A percentile compares a stretch with the other conserved stretches of the same genome.
Evolutionary conservation across 2,888 invertebrate genomes (phyloP).

Genomic region (Empis stercorea): DNA sequence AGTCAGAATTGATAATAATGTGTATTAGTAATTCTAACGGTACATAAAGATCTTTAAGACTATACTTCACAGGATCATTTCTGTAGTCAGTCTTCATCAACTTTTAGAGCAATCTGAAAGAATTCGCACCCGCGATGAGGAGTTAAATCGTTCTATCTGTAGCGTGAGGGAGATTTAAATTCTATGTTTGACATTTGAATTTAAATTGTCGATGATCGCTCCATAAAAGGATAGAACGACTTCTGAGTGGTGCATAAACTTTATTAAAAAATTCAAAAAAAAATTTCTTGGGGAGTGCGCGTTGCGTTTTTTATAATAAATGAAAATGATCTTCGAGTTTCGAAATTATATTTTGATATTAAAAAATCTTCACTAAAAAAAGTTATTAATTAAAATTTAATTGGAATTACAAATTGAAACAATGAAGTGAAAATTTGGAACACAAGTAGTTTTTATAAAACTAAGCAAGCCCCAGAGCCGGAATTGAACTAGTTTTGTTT

Average conservation of each 20-base stretch:
- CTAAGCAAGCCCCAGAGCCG: too few relatives aligned
- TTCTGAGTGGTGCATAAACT: slow-evolving; percentile 23
- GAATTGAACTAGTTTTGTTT: too few relatives aligned
- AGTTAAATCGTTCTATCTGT: slow-evolving; percentile 39
- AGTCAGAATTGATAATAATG: neutral
- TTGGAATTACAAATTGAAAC: too few relatives aligned
- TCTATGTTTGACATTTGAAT: slow-evolving; percentile 9
- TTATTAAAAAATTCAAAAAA: neutral
- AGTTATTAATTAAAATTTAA: too few relatives aligned
- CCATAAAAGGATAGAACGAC: slow-evolving; percentile 20
- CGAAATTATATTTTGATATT: too few relatives aligned
- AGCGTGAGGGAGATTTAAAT: slow-evolving; percentile 37
- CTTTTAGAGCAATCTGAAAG: slow-evolving; percentile 40
- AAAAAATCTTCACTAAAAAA: too few relatives aligned
- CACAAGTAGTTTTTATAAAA: too few relatives aligned
- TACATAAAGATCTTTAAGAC: slow-evolving; percentile 23
- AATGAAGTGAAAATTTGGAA: too few relatives aligned
- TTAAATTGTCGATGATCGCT: slow-evolving; percentile 30
- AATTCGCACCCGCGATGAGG: slow-evolving; percentile 44
- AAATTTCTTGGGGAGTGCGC: too few relatives aligned
- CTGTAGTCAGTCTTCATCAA: slow-evolving; percentile 49
- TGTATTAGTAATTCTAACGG: neutral
- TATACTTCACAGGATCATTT: slow-evolving; percentile 54
- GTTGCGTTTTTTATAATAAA: too few relatives aligned
- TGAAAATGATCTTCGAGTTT: too few relatives aligned